These are phyloP conservation scores for Oreochromis spilurus DNA, from an alignment of 2,113 vertebrate species.

Conservation along the genomic window DNA sequence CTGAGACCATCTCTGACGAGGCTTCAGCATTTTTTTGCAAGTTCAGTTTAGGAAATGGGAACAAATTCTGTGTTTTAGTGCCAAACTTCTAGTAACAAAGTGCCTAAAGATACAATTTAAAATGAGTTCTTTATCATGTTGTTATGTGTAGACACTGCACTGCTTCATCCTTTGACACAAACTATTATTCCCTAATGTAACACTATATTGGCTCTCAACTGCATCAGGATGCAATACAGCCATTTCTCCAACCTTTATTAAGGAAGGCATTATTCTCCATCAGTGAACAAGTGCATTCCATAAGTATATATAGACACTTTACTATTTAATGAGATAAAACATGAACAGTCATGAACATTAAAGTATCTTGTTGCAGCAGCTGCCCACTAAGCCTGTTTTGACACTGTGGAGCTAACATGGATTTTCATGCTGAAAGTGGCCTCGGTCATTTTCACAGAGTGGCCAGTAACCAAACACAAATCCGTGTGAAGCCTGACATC, in stretches of 20 bases:
- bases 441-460: neutral
- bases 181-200: neutral
- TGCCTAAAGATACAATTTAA: neutral
- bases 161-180: neutral
- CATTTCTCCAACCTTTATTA: neutral
- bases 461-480: neutral
- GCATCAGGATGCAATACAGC: neutral
- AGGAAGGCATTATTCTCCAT: neutral
- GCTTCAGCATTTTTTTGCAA: neutral
- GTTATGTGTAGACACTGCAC: neutral
- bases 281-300: neutral
- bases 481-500: conserved; percentile 32
- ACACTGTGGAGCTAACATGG: neutral
- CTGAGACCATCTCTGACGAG: neutral
- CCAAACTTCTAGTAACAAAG: neutral
- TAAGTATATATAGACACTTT: neutral
- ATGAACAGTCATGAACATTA: neutral
- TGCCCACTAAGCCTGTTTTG: neutral
- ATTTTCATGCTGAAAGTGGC: neutral
- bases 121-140: neutral
- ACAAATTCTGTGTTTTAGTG: neutral
- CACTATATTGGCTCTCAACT: neutral
- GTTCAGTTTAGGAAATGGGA: neutral
- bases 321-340: neutral
- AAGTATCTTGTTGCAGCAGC: neutral